Evolutionary conservation across 2,888 invertebrate species (phyloP).

Genomic region (Biston stratarius): DNA sequence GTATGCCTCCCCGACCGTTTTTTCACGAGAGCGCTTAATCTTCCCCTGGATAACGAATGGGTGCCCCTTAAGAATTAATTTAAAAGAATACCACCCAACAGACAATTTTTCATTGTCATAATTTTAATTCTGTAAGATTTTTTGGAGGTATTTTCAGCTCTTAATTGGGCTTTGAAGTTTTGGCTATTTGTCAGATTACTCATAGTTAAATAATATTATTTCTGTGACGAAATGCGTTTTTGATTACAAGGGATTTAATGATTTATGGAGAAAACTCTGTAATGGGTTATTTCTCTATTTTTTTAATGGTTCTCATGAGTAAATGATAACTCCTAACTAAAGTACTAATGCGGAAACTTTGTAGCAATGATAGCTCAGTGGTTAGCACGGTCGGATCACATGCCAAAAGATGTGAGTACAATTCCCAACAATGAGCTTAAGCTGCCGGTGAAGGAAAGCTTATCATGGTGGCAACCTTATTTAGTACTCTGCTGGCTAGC

Average conservation of each 20-base stretch:
- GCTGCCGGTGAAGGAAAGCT: no score
- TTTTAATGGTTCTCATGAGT: background rate
- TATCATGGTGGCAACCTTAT: no score
- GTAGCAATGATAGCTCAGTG: no score
- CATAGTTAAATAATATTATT: conserved; percentile 47
- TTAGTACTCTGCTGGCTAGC: no score
- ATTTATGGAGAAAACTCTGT: conserved; percentile 3
- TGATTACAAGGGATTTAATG: conserved; percentile 10
- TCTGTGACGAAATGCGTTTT: conserved; percentile 23
- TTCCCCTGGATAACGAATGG: conserved; percentile 60
- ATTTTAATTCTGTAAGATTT: conserved; percentile 38
- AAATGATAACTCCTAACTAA: no score
- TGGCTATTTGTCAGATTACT: conserved; percentile 53
- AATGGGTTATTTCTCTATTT: background rate
- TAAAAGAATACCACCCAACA: conserved; percentile 53
- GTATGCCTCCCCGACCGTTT: conserved; percentile 64
- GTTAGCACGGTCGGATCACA: no score
- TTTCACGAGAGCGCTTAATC: conserved; percentile 69
- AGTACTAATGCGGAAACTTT: no score
- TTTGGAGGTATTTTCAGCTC: conserved; percentile 59
- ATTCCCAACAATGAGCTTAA: no score
- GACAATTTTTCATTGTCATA: conserved; percentile 74
- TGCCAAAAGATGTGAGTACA: no score
- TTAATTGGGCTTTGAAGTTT: conserved; percentile 66
- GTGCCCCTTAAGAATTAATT: conserved; percentile 79